phyloP scores from a whole-genome alignment of 23 tunicate genomes.

The Diplosoma virens region DNA sequence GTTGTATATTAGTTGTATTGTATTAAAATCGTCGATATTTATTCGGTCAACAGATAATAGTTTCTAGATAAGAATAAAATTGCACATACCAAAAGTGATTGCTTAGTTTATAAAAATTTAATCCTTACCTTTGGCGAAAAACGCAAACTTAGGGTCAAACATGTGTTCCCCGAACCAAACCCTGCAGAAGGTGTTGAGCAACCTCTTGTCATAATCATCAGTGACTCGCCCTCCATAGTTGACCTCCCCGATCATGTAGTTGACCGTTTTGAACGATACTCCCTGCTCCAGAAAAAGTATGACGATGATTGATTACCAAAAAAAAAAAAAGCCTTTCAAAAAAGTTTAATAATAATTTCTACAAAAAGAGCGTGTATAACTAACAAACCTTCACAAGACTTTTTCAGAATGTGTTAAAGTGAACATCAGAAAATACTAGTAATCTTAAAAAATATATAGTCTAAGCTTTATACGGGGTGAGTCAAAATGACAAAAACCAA shows the following conservation, averaged over 20 bases:
- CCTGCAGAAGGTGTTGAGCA: slow-evolving; percentile 87
- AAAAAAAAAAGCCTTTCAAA: neutral
- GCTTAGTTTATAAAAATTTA: neutral
- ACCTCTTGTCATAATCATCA: slow-evolving; percentile 90
- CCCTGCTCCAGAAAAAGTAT: slow-evolving; percentile 72
- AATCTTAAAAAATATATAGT: no score
- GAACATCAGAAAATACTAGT: no score
- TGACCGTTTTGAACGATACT: slow-evolving; percentile 84
- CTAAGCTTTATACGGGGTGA: no score
- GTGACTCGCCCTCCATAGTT: slow-evolving; percentile 97
- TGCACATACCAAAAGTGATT: no score
- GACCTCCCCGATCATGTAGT: slow-evolving; percentile 96
- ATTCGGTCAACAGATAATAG: no score
- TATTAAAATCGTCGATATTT: no score
- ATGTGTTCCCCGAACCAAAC: slow-evolving; percentile 96
- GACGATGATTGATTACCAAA: neutral
- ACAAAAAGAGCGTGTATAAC: neutral
- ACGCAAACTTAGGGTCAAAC: slow-evolving; percentile 87
- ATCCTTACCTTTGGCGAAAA: slow-evolving; percentile 78
- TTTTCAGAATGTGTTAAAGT: no score
- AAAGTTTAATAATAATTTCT: neutral
- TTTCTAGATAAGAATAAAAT: no score
- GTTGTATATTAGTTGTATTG: no score
- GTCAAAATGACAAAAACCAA: no score
- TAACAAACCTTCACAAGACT: no score